Base-by-base conservation (phyloP, 1,140 invertebrate genomes). In the Bombus superbus region DNA sequence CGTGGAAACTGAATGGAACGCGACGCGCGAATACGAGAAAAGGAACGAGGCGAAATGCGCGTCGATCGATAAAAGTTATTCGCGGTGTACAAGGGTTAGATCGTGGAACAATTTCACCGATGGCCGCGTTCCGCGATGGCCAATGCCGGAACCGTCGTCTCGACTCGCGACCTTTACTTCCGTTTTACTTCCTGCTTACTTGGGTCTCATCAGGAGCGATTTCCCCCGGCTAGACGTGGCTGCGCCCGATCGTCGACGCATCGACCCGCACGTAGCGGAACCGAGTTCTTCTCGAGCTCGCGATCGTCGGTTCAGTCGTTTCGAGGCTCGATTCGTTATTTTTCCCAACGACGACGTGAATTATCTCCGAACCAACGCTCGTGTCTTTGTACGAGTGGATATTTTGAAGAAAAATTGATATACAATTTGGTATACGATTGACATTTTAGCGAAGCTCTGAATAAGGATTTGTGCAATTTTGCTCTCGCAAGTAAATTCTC, bases 1-100 rank as follows among this genome's bases (percentile, higher is more conserved):
- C 28, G 64, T 35, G 64, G 2, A 42, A 28, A 11, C 9, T n/a
- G 42, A n/a, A 66, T 22, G 68, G n/a, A 59, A 57, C 47, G 22
- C 15, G 38, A 32, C 53, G 32, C 75, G 47, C 44, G 76, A 32
- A 35, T 53, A n/a, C n/a, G 53, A 10, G 75, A 38, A 79, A 79
- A 59, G 53, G 35, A 64, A 38, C 22, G 53, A 42, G 74, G 72
- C 69, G 53, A 64, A 84, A 84, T 84, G 83, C 72, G 53, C 72
- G 83, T 47, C 83, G 72, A 84, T 84, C 83, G 83, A 84, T 84
- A 84, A 66, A 79, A 53, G 68, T 84, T 79, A 79, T 72, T 84
- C 76, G 83, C 40, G 0, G 68, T 71, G 64, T 84, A 72, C 62
- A 84, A 84, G 32, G 75, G 35, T 79, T 72, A 32, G n/a, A 71